Base-by-base conservation (phyloP, 1,140 invertebrate species). In the Saccostrea cuccullata region DNA sequence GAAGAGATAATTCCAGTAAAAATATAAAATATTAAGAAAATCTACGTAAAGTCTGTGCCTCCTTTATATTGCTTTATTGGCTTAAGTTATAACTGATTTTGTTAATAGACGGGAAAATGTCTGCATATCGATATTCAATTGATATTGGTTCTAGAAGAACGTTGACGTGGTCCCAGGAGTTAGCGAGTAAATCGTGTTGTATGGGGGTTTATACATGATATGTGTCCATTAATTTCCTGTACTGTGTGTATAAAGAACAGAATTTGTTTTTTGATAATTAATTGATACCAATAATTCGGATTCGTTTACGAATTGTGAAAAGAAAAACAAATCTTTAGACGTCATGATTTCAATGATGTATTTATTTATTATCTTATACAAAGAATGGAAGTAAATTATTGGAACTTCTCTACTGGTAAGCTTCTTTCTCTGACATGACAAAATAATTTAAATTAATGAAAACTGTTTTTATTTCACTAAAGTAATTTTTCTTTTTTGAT, bases 331-430 rank as follows among this genome's bases (percentile, higher is more conserved):
- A 47, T 47, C 6, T 47, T 47, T 9, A 5, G 58, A 64, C 17
- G 58, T 64, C 58, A 64, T 64, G 58, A 64, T 64, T 20, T 64
- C 58, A 64, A 64, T 20, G 58, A 64, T 64, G 58, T n/a, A 64
- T 20, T 20, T 64, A 64, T 64, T 64, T 6, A 17, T 20, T 64
- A 64, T n/a, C n/a, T 17, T 20, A n/a, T 17, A 17, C 58, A 20
- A 64, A 20, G 58, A 20, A 64, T 64, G 58, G 58, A 64, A 17
- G 1, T 17, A 64, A 20, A n/a, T 64, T 20, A 64, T 64, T 2
- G 17, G 58, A 17, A 5, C 17, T 64, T 64, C 6, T 64, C 6
- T 20, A 20, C 5, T 20, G 58, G 58, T 64, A 64, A 64, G 58
- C 17, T 64, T 64, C 6, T 64, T 64, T 64, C 58, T 64, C 17